Evolutionary conservation across 2,888 invertebrate genomes (phyloP).

Genomic region (Cheilosia grossa): DNA sequence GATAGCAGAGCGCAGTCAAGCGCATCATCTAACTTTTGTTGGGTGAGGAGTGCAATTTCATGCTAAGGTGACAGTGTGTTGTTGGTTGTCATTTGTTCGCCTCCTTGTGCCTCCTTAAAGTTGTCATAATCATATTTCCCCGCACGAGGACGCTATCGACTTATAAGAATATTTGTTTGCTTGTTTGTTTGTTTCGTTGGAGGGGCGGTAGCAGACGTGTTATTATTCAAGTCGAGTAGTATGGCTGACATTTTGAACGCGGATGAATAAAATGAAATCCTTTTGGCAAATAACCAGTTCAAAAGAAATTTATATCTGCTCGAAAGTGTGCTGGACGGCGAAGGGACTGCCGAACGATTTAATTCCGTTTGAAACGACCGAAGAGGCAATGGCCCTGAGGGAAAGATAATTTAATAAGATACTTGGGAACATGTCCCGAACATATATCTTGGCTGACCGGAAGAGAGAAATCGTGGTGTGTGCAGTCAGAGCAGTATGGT

Average conservation of each 20-base stretch:
- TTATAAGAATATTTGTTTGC: conserved; percentile 1
- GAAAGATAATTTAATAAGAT: conserved; percentile 36
- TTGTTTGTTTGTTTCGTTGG: not conserved
- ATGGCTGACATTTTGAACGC: conserved; percentile 8
- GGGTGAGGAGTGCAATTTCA: conserved; percentile 28
- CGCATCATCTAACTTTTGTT: conserved; percentile 28
- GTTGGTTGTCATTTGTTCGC: not conserved
- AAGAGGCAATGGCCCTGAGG: conserved; percentile 37
- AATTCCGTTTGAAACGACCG: conserved; percentile 27
- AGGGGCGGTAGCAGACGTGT: not conserved
- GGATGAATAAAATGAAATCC: conserved; percentile 1
- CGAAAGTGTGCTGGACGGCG: conserved; percentile 6
- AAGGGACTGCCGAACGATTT: conserved; percentile 23
- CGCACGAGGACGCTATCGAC: conserved; percentile 23
- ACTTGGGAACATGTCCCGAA: conserved; percentile 47
- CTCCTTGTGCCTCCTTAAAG: not conserved
- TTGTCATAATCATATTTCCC: conserved; percentile 31
- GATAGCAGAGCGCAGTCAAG: conserved; percentile 31
- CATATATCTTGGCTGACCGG: conserved; percentile 36
- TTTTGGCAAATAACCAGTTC: conserved; percentile 64
- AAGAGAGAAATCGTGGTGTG: conserved; percentile 28
- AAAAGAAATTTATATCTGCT: conserved; percentile 22
- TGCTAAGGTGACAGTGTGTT: not conserved
- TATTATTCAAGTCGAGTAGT: conserved; percentile 1
- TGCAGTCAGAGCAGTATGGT: not conserved